These are phyloP conservation scores for Chloebia gouldiae DNA, from an alignment of 2,113 vertebrate genomes.

Conservation along the genomic window DNA sequence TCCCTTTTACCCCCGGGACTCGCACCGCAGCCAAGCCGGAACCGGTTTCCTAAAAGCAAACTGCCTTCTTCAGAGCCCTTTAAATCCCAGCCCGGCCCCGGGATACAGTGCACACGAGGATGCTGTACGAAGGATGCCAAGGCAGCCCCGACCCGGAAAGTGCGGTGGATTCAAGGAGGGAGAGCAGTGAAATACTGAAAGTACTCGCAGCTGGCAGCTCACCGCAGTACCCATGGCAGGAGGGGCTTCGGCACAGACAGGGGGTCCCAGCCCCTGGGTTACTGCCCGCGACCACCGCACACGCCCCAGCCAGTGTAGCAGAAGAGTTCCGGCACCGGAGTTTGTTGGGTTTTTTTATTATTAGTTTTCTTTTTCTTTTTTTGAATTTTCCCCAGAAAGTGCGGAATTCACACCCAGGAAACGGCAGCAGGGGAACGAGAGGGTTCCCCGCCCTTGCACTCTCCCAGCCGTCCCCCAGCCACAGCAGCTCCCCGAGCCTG, in stretches of 20 bases:
- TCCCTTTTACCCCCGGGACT: too few relatives aligned
- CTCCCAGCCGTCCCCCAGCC: background rate
- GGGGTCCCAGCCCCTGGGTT: accelerated
- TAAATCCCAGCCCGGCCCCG: background rate
- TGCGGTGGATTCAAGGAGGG: background rate
- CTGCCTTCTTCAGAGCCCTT: background rate
- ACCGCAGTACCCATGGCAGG: background rate
- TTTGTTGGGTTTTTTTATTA: too few relatives aligned
- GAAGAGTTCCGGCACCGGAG: background rate
- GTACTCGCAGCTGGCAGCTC: background rate
- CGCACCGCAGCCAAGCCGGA: background rate
- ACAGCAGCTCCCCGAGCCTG: background rate
- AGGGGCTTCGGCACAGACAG: background rate
- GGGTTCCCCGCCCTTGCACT: background rate
- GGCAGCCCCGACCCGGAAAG: background rate
- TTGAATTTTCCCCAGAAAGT: background rate
- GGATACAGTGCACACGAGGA: background rate
- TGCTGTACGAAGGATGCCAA: background rate
- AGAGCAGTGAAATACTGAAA: background rate
- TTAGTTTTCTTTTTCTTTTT: accelerated
- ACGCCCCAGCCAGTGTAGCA: accelerated
- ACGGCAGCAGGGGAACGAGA: background rate
- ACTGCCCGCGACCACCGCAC: background rate
- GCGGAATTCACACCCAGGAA: background rate
- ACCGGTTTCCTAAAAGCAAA: background rate